A percentile compares a stretch with the other conserved stretches of the same genome.
Evolutionary conservation across 2,113 vertebrate species (phyloP).

Genomic region (Anser brachyrhynchus): DNA sequence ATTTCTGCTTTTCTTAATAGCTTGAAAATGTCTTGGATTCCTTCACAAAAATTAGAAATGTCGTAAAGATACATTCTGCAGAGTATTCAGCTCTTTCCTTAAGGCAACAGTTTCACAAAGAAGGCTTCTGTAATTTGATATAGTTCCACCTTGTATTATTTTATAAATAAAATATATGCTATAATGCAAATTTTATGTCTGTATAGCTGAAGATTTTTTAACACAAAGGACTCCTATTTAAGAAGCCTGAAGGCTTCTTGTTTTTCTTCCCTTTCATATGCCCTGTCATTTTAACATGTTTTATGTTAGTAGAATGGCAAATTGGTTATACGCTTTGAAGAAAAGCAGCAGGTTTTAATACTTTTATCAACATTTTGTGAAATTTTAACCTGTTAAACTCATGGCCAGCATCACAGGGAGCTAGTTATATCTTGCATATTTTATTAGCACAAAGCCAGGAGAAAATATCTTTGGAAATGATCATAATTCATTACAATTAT

Average conservation of each 20-base stretch:
- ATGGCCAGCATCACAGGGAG: neutral
- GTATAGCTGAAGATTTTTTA: neutral
- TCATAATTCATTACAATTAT: conserved; percentile 32
- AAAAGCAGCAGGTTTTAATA: conserved; percentile 34
- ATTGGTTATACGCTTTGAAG: conserved; percentile 3
- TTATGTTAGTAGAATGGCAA: conserved; percentile 1
- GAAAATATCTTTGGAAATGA: conserved; percentile 21
- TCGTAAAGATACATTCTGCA: neutral
- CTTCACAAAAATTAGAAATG: conserved; percentile 5
- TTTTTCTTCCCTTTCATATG: neutral
- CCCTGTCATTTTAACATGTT: neutral
- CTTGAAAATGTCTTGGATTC: neutral
- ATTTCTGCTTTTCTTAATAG: conserved; percentile 1
- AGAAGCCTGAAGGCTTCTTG: neutral
- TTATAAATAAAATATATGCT: neutral
- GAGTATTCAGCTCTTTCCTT: neutral
- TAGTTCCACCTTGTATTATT: neutral
- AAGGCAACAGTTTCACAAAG: neutral
- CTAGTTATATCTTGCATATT: neutral
- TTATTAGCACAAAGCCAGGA: conserved; percentile 18
- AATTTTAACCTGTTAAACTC: conserved; percentile 36
- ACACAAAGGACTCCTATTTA: neutral
- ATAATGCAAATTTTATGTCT: neutral
- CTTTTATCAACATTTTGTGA: conserved; percentile 31
- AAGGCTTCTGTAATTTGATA: neutral